phyloP scores from a whole-genome alignment of 2,888 invertebrate genomes.

The Halictus ligatus region DNA sequence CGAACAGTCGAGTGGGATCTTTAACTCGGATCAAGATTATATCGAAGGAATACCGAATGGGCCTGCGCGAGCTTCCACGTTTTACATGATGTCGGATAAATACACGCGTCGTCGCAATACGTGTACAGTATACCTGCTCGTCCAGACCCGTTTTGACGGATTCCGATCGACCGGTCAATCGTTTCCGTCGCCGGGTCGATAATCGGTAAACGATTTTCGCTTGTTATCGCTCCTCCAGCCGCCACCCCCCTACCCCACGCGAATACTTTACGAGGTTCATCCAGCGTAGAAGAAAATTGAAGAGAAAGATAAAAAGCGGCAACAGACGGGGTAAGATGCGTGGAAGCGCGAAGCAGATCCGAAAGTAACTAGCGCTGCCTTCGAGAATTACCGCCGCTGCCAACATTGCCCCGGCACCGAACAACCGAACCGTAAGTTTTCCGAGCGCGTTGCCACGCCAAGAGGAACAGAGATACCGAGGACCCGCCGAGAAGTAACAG shows the following conservation, averaged over 20 bases:
- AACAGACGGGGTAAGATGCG: conserved; percentile 10
- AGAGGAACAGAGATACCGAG: not conserved
- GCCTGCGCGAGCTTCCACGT: conserved; percentile 20
- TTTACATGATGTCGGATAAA: conserved; percentile 39
- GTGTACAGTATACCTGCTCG: not conserved
- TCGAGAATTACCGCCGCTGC: conserved; percentile 42
- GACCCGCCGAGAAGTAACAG: conserved; percentile 1
- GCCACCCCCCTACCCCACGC: too few relatives aligned
- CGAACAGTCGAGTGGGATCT: conserved; percentile 26
- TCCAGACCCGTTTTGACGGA: not conserved
- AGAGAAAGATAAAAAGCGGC: conserved; percentile 21
- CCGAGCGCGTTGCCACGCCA: not conserved
- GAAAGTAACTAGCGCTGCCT: conserved; percentile 50
- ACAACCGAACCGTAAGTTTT: conserved; percentile 33
- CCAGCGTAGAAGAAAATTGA: conserved; percentile 23
- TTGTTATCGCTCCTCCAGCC: not conserved
- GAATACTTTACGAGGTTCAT: conserved; percentile 11
- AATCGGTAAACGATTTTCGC: conserved; percentile 4
- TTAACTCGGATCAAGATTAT: conserved; percentile 52
- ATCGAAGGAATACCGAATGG: conserved; percentile 28
- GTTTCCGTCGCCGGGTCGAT: not conserved
- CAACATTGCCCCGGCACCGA: conserved; percentile 11
- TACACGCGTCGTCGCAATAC: conserved; percentile 19
- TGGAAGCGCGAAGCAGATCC: conserved; percentile 38
- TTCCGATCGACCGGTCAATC: too few relatives aligned